Base-by-base conservation (phyloP, 1,140 invertebrate species). In the Neuroterus valhalla region DNA sequence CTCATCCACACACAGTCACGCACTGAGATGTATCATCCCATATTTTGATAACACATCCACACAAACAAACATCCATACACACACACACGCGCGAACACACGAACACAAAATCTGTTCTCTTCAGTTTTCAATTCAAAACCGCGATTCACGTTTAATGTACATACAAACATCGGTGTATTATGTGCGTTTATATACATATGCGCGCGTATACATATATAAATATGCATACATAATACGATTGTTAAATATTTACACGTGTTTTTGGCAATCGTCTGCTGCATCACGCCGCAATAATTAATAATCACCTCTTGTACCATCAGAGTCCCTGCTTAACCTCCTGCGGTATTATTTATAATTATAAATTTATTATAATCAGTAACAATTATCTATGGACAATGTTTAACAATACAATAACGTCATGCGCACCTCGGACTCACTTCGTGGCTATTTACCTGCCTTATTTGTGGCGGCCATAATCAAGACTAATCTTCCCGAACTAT, bases 201-300 rank as follows among this genome's bases (percentile, higher is more conserved):
- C 45, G 48, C 72, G 43, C 66, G 43, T 52, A 68, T 48, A 38
- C 31, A 45, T 62, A 38, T 66, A 67, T 66, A 38, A 66, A 71
- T 23, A 66, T 66, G 15, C 44, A 66, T 68, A 38, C 55, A 62
- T 62, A 62, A 62, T 62, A 62, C 55, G 26, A 62, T 62, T 62
- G 55, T 62, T 62, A 31, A 62, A 38, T 62, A 62, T 62, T 62
- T 62, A 62, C 55, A 62, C 14, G 23, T 12, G 21, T 26, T 62
- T 31, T 62, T 62, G 55, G 23, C 55, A n/a, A 38, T 62, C n/a
- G 55, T 6, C 55, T n/a, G 19, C 44, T 43, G 21, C 19, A 42
- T 70, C 23, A 46, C 72, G 23, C 21, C 50, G 50, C 69, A 70
- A 68, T 55, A 66, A 74, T 74, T 67, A 74, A 38, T 62, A 62